These are phyloP conservation scores for Monodelphis domestica DNA, from an alignment of 2,797 vertebrate species.

Conservation along the genomic window DNA sequence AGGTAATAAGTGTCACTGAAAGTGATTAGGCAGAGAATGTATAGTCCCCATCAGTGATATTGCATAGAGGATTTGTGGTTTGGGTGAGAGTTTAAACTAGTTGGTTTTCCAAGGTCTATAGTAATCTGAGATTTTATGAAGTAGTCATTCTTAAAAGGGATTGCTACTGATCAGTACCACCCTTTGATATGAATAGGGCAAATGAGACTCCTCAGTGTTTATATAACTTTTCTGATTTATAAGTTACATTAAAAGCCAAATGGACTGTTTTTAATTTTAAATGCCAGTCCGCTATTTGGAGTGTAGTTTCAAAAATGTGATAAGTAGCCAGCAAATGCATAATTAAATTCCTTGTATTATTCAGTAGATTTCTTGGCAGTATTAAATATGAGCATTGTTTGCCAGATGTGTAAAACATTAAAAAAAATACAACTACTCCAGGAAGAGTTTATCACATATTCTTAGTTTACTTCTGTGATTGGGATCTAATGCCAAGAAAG, in stretches of 20 bases:
- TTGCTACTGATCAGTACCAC: background rate
- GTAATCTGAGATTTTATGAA: background rate
- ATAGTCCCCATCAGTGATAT: background rate
- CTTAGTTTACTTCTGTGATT: conserved; percentile 20
- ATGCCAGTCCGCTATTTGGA: conserved; percentile 45
- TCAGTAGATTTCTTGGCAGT: conserved; percentile 63
- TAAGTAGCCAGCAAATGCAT: conserved; percentile 33
- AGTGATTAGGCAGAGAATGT: background rate
- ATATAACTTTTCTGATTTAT: background rate
- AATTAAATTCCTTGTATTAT: conserved; percentile 65
- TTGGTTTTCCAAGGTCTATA: background rate
- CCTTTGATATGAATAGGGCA: background rate
- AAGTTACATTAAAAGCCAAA: background rate
- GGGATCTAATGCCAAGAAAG: conserved; percentile 19
- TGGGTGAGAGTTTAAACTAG: background rate
- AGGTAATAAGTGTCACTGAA: background rate
- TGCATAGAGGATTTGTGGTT: background rate
- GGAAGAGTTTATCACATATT: conserved; percentile 1
- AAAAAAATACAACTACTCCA: conserved; percentile 15
- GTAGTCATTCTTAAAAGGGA: background rate
- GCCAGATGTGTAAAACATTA: conserved; percentile 61
- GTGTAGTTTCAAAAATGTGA: conserved; percentile 64
- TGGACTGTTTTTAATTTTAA: conserved; percentile 36
- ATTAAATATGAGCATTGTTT: conserved; percentile 59
- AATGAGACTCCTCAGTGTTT: conserved; percentile 12